Percentiles rank a stretch among this genome's conserved stretches.
phyloP scores from a whole-genome alignment of 2,113 vertebrate genomes.

The Leptocoma aspasia region DNA sequence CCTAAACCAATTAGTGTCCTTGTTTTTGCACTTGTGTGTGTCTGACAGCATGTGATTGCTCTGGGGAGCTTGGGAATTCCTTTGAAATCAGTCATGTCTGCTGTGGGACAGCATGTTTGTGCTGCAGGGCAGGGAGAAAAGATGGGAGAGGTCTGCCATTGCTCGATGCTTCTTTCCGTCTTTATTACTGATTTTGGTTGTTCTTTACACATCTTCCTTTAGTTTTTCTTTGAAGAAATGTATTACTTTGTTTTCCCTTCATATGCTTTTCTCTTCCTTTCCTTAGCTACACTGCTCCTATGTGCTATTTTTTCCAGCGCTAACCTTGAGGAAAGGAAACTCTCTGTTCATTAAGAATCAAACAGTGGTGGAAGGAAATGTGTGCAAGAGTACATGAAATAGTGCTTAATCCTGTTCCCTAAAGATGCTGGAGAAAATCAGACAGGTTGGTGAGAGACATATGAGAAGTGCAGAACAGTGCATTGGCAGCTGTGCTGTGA shows the following conservation, averaged over 20 bases:
- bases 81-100: constrained; percentile 7
- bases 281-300: not conserved
- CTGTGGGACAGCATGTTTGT: not conserved
- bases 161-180: not conserved
- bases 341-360: not conserved
- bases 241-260: not conserved
- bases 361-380: not conserved
- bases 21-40: not conserved
- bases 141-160: not conserved
- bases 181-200: not conserved
- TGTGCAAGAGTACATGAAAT: not conserved
- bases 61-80: not conserved
- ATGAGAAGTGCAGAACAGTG: not conserved
- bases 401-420: not conserved
- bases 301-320: not conserved
- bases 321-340: not conserved
- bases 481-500: not conserved
- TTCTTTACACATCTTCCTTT: not conserved
- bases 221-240: not conserved
- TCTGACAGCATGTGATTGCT: not conserved
- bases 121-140: not conserved
- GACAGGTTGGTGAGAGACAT: not conserved
- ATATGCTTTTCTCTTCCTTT: not conserved
- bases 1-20: not conserved
- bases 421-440: not conserved